Conservation (phyloP, 2,888 invertebrate species). For the Coelopa pilipes region DNA sequence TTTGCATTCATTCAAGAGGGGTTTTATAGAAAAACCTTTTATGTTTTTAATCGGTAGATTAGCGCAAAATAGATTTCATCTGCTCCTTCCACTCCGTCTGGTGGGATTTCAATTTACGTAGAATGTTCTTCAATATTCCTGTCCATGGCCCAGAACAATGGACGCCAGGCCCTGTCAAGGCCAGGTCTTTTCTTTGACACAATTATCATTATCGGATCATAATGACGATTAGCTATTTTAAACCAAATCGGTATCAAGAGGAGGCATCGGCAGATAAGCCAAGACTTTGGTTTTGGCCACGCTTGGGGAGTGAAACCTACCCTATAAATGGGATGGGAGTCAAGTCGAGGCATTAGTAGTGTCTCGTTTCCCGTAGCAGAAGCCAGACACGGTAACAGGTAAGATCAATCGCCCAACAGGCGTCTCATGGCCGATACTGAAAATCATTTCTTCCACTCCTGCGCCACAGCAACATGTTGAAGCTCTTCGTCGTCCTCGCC, state of each 20-base stretch:
- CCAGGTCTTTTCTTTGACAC: not conserved
- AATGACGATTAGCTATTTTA: not conserved
- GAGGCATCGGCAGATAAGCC: not conserved
- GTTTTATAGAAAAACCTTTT: no score
- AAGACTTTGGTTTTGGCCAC: not conserved
- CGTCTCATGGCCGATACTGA: not conserved
- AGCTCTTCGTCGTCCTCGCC: slow-evolving; percentile 49
- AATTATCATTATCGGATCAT: not conserved
- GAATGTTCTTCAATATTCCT: no score
- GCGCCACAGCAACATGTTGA: slow-evolving; percentile 46
- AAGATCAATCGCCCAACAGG: not conserved
- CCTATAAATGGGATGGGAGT: not conserved
- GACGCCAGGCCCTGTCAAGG: no score
- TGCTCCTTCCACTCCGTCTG: no score
- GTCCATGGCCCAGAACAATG: no score
- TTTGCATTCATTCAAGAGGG: no score
- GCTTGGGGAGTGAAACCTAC: not conserved
- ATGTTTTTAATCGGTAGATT: no score
- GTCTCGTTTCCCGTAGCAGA: slow-evolving; percentile 3
- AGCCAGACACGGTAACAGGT: not conserved
- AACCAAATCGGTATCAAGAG: slow-evolving; percentile 1
- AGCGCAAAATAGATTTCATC: no score
- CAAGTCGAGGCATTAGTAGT: not conserved
- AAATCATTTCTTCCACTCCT: not conserved
- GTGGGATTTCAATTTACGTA: no score